Conservation (phyloP, 2,113 vertebrate genomes). For the Triplophysa rosa region DNA sequence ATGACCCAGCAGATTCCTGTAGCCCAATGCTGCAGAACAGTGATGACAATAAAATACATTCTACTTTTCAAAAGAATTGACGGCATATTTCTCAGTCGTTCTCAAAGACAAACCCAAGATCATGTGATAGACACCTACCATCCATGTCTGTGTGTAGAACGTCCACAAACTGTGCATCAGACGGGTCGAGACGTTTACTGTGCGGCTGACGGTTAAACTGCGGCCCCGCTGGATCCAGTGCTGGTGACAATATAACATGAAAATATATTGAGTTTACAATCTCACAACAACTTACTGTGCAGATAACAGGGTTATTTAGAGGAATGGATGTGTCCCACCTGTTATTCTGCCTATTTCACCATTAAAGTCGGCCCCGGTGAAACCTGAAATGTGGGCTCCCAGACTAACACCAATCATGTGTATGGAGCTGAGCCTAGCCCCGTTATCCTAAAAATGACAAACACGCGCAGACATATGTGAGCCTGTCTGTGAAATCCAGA, state of each 20-base stretch:
- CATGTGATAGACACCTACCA: conserved; percentile 66
- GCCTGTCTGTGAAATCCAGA: neutral
- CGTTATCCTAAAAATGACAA: conserved; percentile 69
- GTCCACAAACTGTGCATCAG: conserved; percentile 90
- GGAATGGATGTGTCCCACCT: conserved; percentile 55
- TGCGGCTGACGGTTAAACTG: conserved; percentile 67
- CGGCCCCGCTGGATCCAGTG: conserved; percentile 91
- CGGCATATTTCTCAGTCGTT: no score
- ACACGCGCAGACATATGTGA: conserved; percentile 3
- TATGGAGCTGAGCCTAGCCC: conserved; percentile 75
- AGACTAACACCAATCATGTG: conserved; percentile 92
- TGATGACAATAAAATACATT: neutral
- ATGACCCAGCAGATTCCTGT: conserved; percentile 79
- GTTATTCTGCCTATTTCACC: conserved; percentile 90
- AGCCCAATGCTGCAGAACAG: conserved; percentile 79
- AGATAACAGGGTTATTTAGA: neutral
- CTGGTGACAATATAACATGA: conserved; percentile 62
- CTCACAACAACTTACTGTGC: neutral
- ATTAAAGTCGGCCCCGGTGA: conserved; percentile 81
- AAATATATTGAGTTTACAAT: neutral
- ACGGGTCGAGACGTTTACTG: conserved; percentile 75
- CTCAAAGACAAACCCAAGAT: neutral
- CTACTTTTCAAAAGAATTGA: neutral
- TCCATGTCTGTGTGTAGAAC: conserved; percentile 88
- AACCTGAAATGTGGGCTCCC: conserved; percentile 93